Evolutionary conservation across 2,888 invertebrate species (phyloP), one percentile per base, ranked within the genome.

Genomic region (Andrena praecox): DNA sequence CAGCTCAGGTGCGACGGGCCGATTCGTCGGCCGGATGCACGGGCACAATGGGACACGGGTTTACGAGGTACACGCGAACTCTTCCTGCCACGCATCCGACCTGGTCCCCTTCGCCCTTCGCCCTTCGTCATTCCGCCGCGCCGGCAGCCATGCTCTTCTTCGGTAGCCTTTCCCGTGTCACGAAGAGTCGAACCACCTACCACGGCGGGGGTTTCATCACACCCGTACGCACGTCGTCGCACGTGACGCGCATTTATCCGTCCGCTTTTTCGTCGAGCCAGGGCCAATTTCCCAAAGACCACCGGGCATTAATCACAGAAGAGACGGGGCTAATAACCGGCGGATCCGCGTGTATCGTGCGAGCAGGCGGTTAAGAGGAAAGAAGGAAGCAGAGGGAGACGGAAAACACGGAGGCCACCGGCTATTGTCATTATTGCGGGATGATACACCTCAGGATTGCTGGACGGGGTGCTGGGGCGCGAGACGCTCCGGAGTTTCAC

Each of bases 191-290:
- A 85, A 84, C 86, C 89, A 87, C 89, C 86, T 73, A 77, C 79
- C 78, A 74, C 82, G 24, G 0, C 20, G 62, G 67, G 84, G 82
- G 89, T 91, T 91, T 91, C 91, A 92, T 92, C 92, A 91, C 89
- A 87, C 86, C 87, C 88, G 87, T 83, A 89, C 90, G 89, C 92
- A 91, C 92, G 92, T 92, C 89, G 77, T 71, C 84, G 92, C 91
- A 93, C 93, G 93, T 93, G 93, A 93, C 92, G 89, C 80, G 93
- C 93, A 94, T 94, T 93, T 91, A 92, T 92, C 92, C 89, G 87
- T 74, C 77, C 82, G 29, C 29, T 59, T 67, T 85, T 81, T 56
- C 71, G 59, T 69, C 70, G 77, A 74, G 66, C 86, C 80, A 81
- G 82, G 89, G 90, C 88, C 92, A 91, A 92, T 91, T 92, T 92